phyloP scores from a whole-genome alignment of 2,888 invertebrate genomes.

The Octodonta nipae region DNA sequence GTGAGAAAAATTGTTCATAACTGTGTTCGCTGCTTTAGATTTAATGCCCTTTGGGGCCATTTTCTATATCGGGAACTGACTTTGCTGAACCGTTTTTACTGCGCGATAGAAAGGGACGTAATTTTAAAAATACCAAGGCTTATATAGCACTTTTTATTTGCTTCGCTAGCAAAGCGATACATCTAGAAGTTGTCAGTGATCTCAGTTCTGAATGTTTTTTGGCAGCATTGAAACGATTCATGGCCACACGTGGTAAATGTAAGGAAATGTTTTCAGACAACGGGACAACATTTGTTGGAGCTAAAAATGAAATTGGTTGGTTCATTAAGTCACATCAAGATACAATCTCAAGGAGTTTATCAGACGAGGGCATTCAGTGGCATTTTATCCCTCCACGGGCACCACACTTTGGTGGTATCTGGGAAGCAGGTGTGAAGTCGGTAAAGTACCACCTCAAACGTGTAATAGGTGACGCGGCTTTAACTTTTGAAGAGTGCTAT shows the following conservation, averaged over 20 bases:
- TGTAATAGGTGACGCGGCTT: slow-evolving; percentile 13
- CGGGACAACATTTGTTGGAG: slow-evolving; percentile 25
- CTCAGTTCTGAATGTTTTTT: slow-evolving; percentile 23
- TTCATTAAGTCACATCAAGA: slow-evolving; percentile 3
- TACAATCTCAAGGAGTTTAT: background rate
- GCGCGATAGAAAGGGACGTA: slow-evolving; percentile 8
- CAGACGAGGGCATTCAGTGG: slow-evolving; percentile 14
- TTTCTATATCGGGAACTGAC: slow-evolving; percentile 5
- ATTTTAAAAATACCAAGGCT: slow-evolving; percentile 9
- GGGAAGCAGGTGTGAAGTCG: slow-evolving; percentile 25
- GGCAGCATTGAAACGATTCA: slow-evolving; percentile 22
- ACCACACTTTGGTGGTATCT: slow-evolving; percentile 25
- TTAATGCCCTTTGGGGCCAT: background rate
- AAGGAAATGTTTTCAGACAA: slow-evolving; percentile 22
- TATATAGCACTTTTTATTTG: slow-evolving; percentile 24
- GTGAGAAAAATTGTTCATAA: slow-evolving; percentile 5
- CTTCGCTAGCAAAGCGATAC: slow-evolving; percentile 21
- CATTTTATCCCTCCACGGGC: slow-evolving; percentile 22
- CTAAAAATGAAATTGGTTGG: slow-evolving; percentile 17
- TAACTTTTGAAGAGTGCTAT: slow-evolving; percentile 22
- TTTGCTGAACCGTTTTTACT: slow-evolving; percentile 13
- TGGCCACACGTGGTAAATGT: slow-evolving; percentile 20
- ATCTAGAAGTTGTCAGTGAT: slow-evolving; percentile 23
- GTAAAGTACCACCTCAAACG: slow-evolving; percentile 22
- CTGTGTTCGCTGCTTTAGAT: slow-evolving; percentile 4